These are phyloP conservation scores for Malthinus seriepunctatus DNA, from an alignment of 2,888 invertebrate genomes.

Conservation along the genomic window DNA sequence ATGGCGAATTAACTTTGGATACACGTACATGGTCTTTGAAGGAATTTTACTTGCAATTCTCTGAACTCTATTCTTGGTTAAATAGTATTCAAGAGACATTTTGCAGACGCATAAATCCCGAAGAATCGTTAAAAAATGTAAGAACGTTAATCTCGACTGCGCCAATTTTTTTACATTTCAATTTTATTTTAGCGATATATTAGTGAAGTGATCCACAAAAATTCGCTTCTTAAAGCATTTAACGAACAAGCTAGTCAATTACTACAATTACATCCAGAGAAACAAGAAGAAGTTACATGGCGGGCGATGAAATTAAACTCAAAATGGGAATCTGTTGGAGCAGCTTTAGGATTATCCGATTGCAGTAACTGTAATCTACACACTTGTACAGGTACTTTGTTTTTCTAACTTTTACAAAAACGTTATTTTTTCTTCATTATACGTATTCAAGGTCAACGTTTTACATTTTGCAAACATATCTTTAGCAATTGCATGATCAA, in stretches of 20 bases:
- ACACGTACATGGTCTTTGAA: constrained; percentile 73
- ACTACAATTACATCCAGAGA: constrained; percentile 63
- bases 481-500: constrained; percentile 10
- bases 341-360: constrained; percentile 67
- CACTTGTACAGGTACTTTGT: constrained; percentile 43
- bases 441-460: constrained; percentile 10
- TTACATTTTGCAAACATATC: not conserved
- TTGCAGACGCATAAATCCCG: constrained; percentile 71
- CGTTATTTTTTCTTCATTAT: constrained; percentile 5
- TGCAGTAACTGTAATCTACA: constrained; percentile 42
- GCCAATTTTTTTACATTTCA: constrained; percentile 4
- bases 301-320: constrained; percentile 74
- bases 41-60: constrained; percentile 78
- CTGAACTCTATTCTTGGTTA: constrained; percentile 80
- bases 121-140: constrained; percentile 70
- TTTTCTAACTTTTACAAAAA: too few relatives aligned
- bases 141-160: constrained; percentile 38
- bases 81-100: constrained; percentile 77
- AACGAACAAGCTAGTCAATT: constrained; percentile 78
- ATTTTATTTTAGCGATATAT: constrained; percentile 67
- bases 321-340: constrained; percentile 78
- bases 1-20: constrained; percentile 72
- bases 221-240: constrained; percentile 72
- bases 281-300: constrained; percentile 71
- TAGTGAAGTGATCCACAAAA: constrained; percentile 74